phyloP scores from a whole-genome alignment of 1,140 invertebrate species.

The Ips nitidus region DNA sequence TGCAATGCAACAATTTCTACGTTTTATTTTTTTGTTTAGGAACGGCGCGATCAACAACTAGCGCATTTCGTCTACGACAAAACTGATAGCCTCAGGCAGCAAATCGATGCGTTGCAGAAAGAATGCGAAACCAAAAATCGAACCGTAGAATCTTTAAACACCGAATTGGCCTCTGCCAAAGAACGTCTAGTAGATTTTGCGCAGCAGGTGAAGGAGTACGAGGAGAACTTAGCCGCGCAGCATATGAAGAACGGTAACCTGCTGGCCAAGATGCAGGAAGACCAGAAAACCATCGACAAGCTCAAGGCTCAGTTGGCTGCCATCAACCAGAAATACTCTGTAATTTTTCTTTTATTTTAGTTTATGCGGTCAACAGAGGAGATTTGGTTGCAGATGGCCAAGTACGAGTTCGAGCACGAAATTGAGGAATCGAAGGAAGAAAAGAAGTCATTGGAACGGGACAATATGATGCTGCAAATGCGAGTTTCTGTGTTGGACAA shows the following conservation, averaged over 20 bases:
- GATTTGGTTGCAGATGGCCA: conserved; percentile 15
- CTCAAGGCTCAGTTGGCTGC: conserved; percentile 29
- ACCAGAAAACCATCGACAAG: conserved; percentile 46
- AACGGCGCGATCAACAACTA: conserved; percentile 10
- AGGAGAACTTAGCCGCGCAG: conserved; percentile 29
- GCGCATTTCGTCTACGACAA: conserved; percentile 37
- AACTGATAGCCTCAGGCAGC: conserved; percentile 26
- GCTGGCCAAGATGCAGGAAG: conserved; percentile 24
- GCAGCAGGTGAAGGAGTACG: conserved; percentile 34
- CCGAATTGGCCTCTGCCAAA: conserved; percentile 38
- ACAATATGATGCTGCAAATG: conserved; percentile 38
- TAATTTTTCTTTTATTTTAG: not conserved
- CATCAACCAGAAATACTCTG: conserved; percentile 17
- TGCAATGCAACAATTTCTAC: no score
- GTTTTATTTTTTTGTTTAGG: conserved; percentile 9
- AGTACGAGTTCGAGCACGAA: conserved; percentile 34
- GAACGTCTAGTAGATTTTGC: conserved; percentile 30
- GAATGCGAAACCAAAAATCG: conserved; percentile 32
- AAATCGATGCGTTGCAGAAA: conserved; percentile 33
- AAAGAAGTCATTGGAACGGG: conserved; percentile 24
- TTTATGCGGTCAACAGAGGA: not conserved
- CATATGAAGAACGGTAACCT: conserved; percentile 22
- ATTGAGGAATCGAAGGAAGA: conserved; percentile 18
- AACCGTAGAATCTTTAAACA: conserved; percentile 45
- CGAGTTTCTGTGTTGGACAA: conserved; percentile 41